These are phyloP conservation scores for Callopanchax toddi DNA, from an alignment of 2,113 vertebrate species.

Conservation along the genomic window DNA sequence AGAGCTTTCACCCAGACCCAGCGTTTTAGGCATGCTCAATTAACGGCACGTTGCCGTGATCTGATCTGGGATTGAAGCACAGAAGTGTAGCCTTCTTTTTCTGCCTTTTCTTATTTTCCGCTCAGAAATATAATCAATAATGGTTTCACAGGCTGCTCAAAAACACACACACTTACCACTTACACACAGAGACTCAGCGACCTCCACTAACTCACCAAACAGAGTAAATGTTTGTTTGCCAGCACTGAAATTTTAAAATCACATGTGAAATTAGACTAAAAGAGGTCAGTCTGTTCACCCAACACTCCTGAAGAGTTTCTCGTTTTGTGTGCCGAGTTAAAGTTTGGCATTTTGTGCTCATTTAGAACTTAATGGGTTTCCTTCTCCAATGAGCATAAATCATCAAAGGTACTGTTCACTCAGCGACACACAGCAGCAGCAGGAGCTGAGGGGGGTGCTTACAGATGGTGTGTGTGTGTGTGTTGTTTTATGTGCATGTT, in stretches of 20 bases:
- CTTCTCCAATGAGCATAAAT: slow-evolving; percentile 45
- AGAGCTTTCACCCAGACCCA: slow-evolving; percentile 49
- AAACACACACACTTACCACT: slow-evolving; percentile 30
- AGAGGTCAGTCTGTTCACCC: not conserved
- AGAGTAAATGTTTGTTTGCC: slow-evolving; percentile 54
- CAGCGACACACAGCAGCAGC: slow-evolving; percentile 37
- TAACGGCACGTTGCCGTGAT: slow-evolving; percentile 48
- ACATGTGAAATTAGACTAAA: slow-evolving; percentile 23
- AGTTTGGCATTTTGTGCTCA: slow-evolving; percentile 69
- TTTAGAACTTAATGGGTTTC: slow-evolving; percentile 66
- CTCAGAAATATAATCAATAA: slow-evolving; percentile 65
- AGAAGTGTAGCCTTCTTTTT: not conserved
- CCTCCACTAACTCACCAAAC: slow-evolving; percentile 44
- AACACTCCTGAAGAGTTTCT: slow-evolving; percentile 4
- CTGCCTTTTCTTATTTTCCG: slow-evolving; percentile 40
- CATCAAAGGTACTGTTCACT: slow-evolving; percentile 59
- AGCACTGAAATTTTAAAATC: slow-evolving; percentile 47
- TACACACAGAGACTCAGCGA: slow-evolving; percentile 62
- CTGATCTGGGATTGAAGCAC: slow-evolving; percentile 34
- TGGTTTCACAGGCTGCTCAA: slow-evolving; percentile 30
- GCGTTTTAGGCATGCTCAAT: slow-evolving; percentile 39
- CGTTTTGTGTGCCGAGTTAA: slow-evolving; percentile 6
- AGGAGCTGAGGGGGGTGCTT: slow-evolving; percentile 28
- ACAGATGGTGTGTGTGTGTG: slow-evolving; percentile 1
- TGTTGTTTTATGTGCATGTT: not conserved